Conservation (phyloP, 2,113 vertebrate genomes). For the Cephalopterus ornatus region DNA sequence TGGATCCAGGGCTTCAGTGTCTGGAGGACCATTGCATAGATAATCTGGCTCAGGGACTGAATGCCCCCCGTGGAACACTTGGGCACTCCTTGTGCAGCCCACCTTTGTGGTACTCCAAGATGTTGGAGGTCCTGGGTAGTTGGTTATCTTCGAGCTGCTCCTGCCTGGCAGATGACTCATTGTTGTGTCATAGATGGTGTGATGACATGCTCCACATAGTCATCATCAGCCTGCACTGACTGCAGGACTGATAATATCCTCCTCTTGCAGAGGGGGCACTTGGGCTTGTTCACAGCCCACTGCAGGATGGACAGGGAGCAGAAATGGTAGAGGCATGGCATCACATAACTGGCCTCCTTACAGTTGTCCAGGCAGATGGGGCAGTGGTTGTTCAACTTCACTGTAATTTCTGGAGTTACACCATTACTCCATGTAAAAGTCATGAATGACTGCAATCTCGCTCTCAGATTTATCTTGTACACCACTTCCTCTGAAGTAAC, state of each 20-base stretch:
- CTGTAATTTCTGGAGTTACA: neutral
- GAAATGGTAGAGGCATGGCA: neutral
- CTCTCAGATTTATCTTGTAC: neutral
- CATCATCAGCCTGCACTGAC: accelerated
- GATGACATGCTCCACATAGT: neutral
- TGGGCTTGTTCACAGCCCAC: neutral
- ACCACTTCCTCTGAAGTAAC: neutral
- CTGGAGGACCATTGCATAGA: neutral
- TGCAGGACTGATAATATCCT: neutral
- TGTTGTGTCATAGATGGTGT: accelerated
- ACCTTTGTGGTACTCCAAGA: neutral
- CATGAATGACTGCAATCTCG: neutral
- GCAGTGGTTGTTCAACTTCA: neutral
- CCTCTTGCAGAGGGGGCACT: neutral
- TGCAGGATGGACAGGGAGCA: neutral
- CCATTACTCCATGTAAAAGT: neutral
- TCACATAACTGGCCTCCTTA: neutral
- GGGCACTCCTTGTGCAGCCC: neutral
- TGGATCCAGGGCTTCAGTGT: neutral
- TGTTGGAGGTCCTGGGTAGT: neutral
- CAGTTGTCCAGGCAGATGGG: neutral
- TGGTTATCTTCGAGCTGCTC: neutral
- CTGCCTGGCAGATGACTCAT: neutral
- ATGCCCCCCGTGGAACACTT: neutral
- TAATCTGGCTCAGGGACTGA: neutral